Percentiles rank a stretch among this genome's conserved stretches.
Evolutionary conservation across 2,113 vertebrate species (phyloP).

Genomic region (Pedionomus torquatus): DNA sequence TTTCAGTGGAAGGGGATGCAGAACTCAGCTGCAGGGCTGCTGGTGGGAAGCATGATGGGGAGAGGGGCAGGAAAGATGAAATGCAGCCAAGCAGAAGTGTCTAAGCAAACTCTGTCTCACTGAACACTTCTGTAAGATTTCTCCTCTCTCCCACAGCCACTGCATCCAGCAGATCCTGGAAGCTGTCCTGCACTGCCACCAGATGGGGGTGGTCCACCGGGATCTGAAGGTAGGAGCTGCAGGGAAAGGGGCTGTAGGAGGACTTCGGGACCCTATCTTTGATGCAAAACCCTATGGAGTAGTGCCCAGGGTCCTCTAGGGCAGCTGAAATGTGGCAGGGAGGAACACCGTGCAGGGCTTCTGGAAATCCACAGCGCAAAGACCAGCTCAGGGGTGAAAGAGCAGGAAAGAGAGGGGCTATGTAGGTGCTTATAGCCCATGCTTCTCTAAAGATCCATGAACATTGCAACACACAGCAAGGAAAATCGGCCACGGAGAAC

Average conservation of each 20-base stretch:
- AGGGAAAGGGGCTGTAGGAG: neutral
- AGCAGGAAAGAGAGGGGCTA: neutral
- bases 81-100: neutral
- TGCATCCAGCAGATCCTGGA: constrained; percentile 81
- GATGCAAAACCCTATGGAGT: neutral
- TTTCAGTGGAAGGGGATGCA: neutral
- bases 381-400: neutral
- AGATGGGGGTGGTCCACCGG: constrained; percentile 88
- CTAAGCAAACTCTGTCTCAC: neutral
- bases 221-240: constrained; percentile 83
- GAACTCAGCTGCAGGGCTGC: neutral
- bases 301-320: neutral
- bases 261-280: neutral
- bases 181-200: constrained; percentile 86
- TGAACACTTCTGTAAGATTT: neutral
- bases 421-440: neutral
- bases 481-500: neutral
- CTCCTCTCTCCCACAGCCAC: constrained; percentile 20
- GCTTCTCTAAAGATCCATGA: neutral
- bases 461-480: neutral
- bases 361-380: neutral
- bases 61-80: neutral
- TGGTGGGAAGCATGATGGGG: neutral
- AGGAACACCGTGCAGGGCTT: neutral
- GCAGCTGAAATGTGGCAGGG: neutral